Base-by-base conservation (phyloP, 2,797 vertebrate species). In the Heterohyrax brucei region DNA sequence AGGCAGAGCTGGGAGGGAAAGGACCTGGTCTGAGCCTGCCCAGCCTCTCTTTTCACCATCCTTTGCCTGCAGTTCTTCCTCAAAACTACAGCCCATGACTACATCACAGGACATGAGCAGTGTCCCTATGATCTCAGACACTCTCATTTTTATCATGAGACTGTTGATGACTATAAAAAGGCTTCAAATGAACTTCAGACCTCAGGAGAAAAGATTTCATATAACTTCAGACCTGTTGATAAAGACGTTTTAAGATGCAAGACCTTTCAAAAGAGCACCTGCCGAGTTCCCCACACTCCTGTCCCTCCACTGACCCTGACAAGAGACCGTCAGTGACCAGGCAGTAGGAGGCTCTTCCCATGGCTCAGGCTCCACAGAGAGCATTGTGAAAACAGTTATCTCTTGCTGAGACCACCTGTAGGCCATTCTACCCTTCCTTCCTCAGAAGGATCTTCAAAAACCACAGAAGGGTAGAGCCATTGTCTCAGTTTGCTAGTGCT, bases 391-490 rank as follows among this genome's bases (percentile, higher is more conserved):
- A 1, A 1, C 44, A 73, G 9, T 0, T 0, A 10, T 21, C 73
- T 90, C 46, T 78, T 48, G 72, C 61, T 61, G 22, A 66, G 10
- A 62, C 28, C 28, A 53, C 22, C 78, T n/a, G 9, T 89, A 30
- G 46, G 44, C 26, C 64, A 28, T 19, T 30, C 79, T 53, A 62
- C 28, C 21, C 39, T 89, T 30, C 75, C 24, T 22, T 66, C 79
- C 89, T 89, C 28, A 12, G 87, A 56, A 76, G 80, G 66, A 50
- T 84, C 62, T 72, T 89, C 62, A 68, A 68, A 93, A 61, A 46
- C n/a, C 61, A 30, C 68, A 24, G 33, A 88, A 75, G 24, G 33
- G 5, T 44, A 87, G 87, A 75, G 26, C 73, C 62, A 1, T 66
- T 61, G 53, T 56, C 53, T 56, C 12, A 56, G 53, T 56, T 56